phyloP scores from a whole-genome alignment of 2,113 vertebrate genomes.

The Eleginops maclovinus region DNA sequence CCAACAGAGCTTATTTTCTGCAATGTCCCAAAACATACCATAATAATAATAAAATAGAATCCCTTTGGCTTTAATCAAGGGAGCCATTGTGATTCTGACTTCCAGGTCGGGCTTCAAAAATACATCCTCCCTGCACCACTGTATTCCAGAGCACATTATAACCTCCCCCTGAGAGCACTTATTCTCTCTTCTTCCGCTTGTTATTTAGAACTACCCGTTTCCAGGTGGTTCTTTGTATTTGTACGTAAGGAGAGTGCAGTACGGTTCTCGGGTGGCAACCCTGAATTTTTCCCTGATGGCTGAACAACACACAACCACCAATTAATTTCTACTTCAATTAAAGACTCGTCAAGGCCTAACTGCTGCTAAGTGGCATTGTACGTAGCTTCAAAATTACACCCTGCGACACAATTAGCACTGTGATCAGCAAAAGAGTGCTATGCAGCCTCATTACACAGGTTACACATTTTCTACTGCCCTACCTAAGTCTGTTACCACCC shows the following conservation, averaged over 20 bases:
- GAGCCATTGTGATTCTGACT: too few species aligned
- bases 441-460: constrained; percentile 35
- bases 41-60: too few species aligned
- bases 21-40: too few species aligned
- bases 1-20: too few species aligned
- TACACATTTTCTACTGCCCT: constrained; percentile 32
- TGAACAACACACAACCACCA: too few species aligned
- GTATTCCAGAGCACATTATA: constrained; percentile 36
- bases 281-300: too few species aligned
- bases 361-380: constrained; percentile 39
- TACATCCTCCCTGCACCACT: too few species aligned
- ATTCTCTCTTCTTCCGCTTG: background rate
- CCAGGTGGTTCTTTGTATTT: too few species aligned
- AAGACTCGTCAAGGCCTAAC: constrained; percentile 30
- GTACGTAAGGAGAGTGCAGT: too few species aligned
- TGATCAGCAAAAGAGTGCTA: constrained; percentile 46
- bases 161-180: constrained; percentile 5
- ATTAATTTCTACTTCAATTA: constrained; percentile 7
- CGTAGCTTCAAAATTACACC: constrained; percentile 52
- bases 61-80: too few species aligned
- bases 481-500: constrained; percentile 2
- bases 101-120: too few species aligned
- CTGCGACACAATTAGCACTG: constrained; percentile 46
- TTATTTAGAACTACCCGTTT: constrained; percentile 19
- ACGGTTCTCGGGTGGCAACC: too few species aligned